Base-by-base conservation (phyloP, 2,113 vertebrate species). In the Okapia johnstoni region DNA sequence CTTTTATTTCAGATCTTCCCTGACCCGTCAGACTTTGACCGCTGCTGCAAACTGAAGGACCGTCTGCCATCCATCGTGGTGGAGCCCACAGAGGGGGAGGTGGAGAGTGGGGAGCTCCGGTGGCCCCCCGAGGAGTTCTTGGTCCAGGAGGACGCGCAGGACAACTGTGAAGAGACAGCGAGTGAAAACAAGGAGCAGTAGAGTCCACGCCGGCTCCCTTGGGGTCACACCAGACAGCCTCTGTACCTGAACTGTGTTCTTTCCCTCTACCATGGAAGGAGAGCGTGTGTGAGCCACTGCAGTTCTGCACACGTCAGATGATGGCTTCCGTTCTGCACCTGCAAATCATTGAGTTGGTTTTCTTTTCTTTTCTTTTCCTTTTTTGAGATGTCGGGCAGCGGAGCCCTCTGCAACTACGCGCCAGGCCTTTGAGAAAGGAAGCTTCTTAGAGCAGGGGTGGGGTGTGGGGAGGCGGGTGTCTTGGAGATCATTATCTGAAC, bases 101-200 rank as follows among this genome's bases (percentile, higher is more conserved):
- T 99, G 88, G 99, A 99, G 98, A 99, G 99, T 0, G 99, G 99
- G 3, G 99, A 99, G 99, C 99, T 99, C 63, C 99, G 99, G 98
- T 99, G 99, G 99, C 99, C 99, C 0, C 99, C 99, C 0, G 99
- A 99, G 90, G 99, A 99, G 97, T 99, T 99, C 97, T 98, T 99
- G 0, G 99, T 99, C 97, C 99, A 99, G 88, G 99, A 99, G 66
- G 99, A 99, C 0, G 99, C 99, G 1, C 99, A 99, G 2, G 99
- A 99, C 0, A 98, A 98, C 89, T 98, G 98, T 2, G 97, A 98
- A 77, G 98, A 98, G 52, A 98, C 98, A 55, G 98, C 93, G 36
- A 98, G 99, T 85, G 99, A 99, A 96, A 99, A 98, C 94, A 99
- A 99, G 97, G 99, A 99, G 95, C 99, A 99, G 98, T 99, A 99